phyloP scores from a whole-genome alignment of 2,113 vertebrate genomes.

The Bombycilla garrulus region DNA sequence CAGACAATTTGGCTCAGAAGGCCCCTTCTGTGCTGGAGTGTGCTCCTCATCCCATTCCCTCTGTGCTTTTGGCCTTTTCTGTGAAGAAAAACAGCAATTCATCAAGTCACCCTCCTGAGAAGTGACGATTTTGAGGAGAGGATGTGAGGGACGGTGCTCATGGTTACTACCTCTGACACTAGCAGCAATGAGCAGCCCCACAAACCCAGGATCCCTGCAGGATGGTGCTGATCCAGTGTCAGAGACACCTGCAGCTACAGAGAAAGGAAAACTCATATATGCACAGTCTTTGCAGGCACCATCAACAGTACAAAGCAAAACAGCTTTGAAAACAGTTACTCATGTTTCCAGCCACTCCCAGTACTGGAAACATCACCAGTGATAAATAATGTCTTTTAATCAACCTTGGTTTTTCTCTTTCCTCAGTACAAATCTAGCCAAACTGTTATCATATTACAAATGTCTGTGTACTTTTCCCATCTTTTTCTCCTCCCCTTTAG shows the following conservation, averaged over 20 bases:
- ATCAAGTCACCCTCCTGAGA: neutral
- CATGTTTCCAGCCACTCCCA: slow-evolving; percentile 54
- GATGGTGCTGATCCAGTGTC: neutral
- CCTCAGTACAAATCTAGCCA: neutral
- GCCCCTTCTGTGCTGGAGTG: neutral
- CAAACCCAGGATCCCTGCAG: neutral
- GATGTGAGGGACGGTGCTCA: neutral
- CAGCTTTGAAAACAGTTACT: slow-evolving; percentile 67
- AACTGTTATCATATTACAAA: slow-evolving; percentile 33
- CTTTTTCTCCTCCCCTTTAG: neutral
- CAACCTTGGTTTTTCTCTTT: slow-evolving; percentile 30
- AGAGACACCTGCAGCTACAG: neutral
- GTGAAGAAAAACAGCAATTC: neutral
- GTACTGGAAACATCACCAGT: slow-evolving; percentile 46
- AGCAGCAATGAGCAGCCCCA: neutral
- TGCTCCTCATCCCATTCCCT: neutral
- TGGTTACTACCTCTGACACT: neutral
- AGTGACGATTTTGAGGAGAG: rapidly evolving
- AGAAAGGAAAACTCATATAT: neutral
- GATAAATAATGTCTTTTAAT: slow-evolving; percentile 72
- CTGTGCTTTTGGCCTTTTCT: neutral
- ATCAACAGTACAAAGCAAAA: neutral
- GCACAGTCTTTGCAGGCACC: neutral
- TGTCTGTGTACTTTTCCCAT: neutral
- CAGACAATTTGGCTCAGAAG: neutral